Evolutionary conservation across 2,888 invertebrate species (phyloP).

Genomic region (Platerodrilus igneus): DNA sequence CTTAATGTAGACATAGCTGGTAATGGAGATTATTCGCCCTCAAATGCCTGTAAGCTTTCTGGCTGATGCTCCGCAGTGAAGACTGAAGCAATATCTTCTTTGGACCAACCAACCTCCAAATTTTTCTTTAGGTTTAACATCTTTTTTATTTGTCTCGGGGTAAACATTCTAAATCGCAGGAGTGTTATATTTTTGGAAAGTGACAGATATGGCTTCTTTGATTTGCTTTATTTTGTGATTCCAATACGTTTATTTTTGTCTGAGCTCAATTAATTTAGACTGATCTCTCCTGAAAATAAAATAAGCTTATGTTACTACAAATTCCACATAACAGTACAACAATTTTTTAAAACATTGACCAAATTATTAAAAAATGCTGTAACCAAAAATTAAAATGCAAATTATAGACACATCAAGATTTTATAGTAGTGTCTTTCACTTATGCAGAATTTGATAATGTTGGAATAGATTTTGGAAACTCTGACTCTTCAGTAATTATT

Average conservation of each 20-base stretch:
- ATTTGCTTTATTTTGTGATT: conserved; percentile 8
- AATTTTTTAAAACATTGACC: too few relatives aligned
- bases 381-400: too few relatives aligned
- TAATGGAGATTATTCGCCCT: conserved; percentile 17
- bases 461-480: conserved; percentile 4
- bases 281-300: too few relatives aligned
- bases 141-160: conserved; percentile 13
- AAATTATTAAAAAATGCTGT: too few relatives aligned
- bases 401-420: too few relatives aligned
- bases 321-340: too few relatives aligned
- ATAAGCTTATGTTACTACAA: too few relatives aligned
- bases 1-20: conserved; percentile 31
- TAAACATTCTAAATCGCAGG: conserved; percentile 8
- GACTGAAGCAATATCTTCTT: conserved; percentile 19
- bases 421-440: conserved; percentile 4
- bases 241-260: conserved; percentile 9
- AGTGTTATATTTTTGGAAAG: too few relatives aligned
- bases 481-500: conserved; percentile 7
- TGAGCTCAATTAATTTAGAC: too few relatives aligned
- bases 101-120: conserved; percentile 9
- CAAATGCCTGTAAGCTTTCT: conserved; percentile 23
- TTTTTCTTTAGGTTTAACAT: conserved; percentile 6
- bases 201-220: too few relatives aligned
- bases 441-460: too few relatives aligned
- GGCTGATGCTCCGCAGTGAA: conserved; percentile 19